Percentiles rank a stretch among this genome's conserved stretches.
Evolutionary conservation across 2,888 invertebrate genomes (phyloP).

Genomic region (Rhorus exstirpatorius): DNA sequence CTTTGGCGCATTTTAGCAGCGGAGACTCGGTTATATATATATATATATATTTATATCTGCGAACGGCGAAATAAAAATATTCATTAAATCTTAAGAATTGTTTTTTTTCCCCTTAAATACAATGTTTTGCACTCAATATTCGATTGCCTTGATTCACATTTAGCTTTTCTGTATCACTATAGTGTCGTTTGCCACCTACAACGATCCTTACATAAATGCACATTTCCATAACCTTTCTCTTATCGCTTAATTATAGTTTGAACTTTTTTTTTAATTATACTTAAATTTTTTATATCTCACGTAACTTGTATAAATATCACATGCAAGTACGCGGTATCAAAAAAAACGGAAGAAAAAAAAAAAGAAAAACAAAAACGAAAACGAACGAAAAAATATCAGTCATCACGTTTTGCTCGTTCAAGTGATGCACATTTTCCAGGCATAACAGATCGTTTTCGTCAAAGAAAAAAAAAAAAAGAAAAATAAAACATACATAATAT

Average conservation of each 20-base stretch:
- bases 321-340: constrained; percentile 17
- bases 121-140: background rate
- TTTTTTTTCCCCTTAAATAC: background rate
- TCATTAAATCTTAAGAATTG: constrained; percentile 29
- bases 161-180: background rate
- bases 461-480: background rate
- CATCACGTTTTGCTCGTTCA: background rate
- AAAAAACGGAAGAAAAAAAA: background rate
- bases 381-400: background rate
- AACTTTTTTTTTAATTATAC: no score
- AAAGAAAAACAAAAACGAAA: constrained; percentile 10
- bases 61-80: constrained; percentile 33
- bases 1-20: background rate
- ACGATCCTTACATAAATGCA: no score
- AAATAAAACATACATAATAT: no score
- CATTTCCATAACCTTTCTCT: no score
- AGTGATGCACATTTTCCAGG: background rate
- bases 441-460: background rate
- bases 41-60: background rate
- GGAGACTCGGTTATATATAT: background rate
- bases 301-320: constrained; percentile 36
- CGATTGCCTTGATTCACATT: background rate
- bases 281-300: no score
- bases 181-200: no score
- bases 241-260: background rate